Conservation (phyloP, 2,113 vertebrate genomes). For the Seriola rivoliana region DNA sequence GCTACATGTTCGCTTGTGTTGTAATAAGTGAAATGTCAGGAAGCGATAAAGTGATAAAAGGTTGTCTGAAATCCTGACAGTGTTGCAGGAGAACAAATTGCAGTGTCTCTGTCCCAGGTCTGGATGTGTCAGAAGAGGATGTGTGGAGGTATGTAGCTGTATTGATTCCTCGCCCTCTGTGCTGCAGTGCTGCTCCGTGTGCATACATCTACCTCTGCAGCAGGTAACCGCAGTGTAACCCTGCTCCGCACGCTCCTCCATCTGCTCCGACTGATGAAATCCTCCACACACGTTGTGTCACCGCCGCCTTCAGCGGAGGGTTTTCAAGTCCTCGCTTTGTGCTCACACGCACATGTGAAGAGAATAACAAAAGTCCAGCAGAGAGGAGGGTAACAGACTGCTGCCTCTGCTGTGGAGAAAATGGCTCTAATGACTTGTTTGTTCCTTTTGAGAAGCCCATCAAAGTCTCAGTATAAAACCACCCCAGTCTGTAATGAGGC, state of each 20-base stretch:
- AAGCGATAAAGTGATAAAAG: no score
- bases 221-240: constrained; percentile 26
- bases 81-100: no score
- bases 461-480: constrained; percentile 40
- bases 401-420: constrained; percentile 29
- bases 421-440: constrained; percentile 65
- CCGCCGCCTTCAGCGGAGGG: not conserved
- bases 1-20: no score
- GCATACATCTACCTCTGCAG: not conserved
- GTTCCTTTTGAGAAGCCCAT: constrained; percentile 51
- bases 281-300: constrained; percentile 40
- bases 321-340: constrained; percentile 9
- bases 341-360: constrained; percentile 23
- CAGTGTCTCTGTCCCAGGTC: no score
- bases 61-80: no score
- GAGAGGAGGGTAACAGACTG: constrained; percentile 5
- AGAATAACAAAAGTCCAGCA: constrained; percentile 52
- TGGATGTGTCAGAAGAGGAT: no score
- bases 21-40: no score
- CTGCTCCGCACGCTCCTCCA: constrained; percentile 11
- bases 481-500: constrained; percentile 33
- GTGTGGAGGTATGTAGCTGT: no score
- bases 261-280: constrained; percentile 57
- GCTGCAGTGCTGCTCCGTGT: not conserved
- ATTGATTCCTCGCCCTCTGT: not conserved